These are phyloP conservation scores for Cephalophus harveyi DNA, from an alignment of 2,113 vertebrate species.

Conservation along the genomic window DNA sequence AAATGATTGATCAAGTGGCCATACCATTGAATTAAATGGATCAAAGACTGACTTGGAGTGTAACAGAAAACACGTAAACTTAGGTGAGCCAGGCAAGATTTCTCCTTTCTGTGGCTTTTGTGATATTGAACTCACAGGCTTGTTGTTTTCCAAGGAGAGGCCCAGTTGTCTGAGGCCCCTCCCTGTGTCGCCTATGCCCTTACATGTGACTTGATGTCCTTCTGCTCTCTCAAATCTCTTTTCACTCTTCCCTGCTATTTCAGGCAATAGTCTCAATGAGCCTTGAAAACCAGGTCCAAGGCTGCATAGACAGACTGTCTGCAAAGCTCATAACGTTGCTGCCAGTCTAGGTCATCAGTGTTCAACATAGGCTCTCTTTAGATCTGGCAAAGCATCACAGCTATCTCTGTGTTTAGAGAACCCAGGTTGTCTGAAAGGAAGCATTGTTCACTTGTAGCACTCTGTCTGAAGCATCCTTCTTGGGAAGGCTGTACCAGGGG, in stretches of 20 bases:
- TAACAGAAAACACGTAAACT: not conserved
- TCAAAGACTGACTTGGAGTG: not conserved
- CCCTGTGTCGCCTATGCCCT: not conserved
- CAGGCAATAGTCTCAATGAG: not conserved
- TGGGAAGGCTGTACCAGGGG: not conserved
- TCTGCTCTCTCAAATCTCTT: not conserved
- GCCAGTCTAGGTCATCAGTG: not conserved
- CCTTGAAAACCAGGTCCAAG: not conserved
- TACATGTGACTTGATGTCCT: not conserved
- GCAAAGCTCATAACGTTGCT: not conserved
- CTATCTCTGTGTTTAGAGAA: slow-evolving; percentile 33
- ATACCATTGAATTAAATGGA: slow-evolving; percentile 40
- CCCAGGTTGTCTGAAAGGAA: slow-evolving; percentile 49
- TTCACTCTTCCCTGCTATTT: not conserved
- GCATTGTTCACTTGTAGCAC: not conserved
- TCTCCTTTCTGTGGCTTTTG: not conserved
- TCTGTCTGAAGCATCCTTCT: not conserved
- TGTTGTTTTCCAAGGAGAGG: slow-evolving; percentile 15
- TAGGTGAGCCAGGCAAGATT: not conserved
- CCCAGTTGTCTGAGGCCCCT: not conserved
- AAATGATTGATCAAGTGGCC: slow-evolving; percentile 62
- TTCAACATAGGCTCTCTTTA: not conserved
- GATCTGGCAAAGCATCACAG: slow-evolving; percentile 35
- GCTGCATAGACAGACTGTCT: not conserved
- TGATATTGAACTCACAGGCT: not conserved